A percentile compares a stretch with the other conserved stretches of the same genome.
Conservation (phyloP, 1,140 invertebrate genomes). For the Aphis gossypii region DNA sequence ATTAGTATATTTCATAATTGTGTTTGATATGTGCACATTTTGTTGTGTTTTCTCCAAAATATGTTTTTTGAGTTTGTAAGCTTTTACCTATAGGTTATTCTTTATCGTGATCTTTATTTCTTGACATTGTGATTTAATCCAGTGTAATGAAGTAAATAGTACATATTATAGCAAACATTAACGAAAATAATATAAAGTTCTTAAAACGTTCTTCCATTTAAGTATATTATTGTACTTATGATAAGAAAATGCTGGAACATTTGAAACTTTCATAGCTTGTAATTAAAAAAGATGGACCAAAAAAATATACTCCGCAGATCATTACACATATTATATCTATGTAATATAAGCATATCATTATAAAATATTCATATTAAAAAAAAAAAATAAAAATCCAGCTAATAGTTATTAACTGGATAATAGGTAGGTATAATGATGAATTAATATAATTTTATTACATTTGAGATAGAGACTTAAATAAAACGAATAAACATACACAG, state of each 20-base stretch:
- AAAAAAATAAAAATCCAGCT: no score
- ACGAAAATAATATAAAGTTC: background rate
- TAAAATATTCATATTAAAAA: no score
- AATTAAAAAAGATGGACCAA: background rate
- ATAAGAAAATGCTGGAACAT: background rate
- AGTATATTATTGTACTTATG: no score
- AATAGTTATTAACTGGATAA: no score
- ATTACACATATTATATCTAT: background rate
- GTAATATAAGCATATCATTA: no score
- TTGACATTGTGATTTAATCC: background rate
- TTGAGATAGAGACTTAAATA: no score
- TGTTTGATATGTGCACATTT: slow-evolving; percentile 6
- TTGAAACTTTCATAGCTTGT: background rate
- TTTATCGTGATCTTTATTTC: background rate
- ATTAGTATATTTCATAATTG: background rate
- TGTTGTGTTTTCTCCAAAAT: slow-evolving; percentile 2
- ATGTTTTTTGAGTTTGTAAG: slow-evolving; percentile 11
- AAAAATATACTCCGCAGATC: background rate
- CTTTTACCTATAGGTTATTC: background rate
- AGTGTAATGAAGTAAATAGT: no score
- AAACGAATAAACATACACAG: no score
- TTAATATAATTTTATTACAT: no score
- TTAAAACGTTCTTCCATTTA: no score
- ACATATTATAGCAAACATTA: background rate
- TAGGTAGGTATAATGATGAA: no score